phyloP scores from a whole-genome alignment of 2,888 invertebrate genomes.

The Incurvaria masculella region DNA sequence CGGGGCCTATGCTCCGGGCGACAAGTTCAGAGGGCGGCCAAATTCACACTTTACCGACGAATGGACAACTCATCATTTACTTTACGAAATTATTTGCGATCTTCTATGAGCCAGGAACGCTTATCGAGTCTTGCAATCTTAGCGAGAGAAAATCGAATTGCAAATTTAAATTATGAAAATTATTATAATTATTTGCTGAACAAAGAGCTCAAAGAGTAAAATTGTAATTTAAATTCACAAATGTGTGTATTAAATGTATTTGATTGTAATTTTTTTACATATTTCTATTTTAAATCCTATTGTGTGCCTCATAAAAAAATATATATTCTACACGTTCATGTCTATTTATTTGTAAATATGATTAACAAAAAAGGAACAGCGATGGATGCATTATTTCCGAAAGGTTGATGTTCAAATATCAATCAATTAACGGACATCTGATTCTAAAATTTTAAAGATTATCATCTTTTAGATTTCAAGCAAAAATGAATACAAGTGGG shows the following conservation, averaged over 20 bases:
- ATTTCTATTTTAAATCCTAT: constrained; percentile 7
- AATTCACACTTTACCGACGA: too few species aligned
- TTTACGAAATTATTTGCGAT: constrained; percentile 16
- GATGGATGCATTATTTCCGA: constrained; percentile 4
- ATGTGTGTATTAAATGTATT: too few species aligned
- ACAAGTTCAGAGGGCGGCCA: too few species aligned
- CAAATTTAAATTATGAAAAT: constrained; percentile 16
- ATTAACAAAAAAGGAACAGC: constrained; percentile 4
- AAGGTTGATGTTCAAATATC: constrained; percentile 3
- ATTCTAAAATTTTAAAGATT: neutral
- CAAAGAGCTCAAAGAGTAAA: constrained; percentile 15
- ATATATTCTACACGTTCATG: constrained; percentile 5
- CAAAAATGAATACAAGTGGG: neutral
- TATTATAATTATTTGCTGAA: constrained; percentile 12
- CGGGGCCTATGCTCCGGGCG: too few species aligned
- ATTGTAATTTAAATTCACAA: constrained; percentile 14
- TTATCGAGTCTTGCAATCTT: constrained; percentile 17
- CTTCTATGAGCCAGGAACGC: constrained; percentile 17
- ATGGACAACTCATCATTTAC: too few species aligned
- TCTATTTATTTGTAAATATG: constrained; percentile 2
- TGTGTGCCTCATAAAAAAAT: constrained; percentile 4
- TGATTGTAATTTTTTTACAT: constrained; percentile 2
- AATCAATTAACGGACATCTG: constrained; percentile 1
- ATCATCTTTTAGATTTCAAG: neutral
- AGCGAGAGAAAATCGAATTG: constrained; percentile 18